phyloP scores from a whole-genome alignment of 2,888 invertebrate genomes.

The Lithophane socia region DNA sequence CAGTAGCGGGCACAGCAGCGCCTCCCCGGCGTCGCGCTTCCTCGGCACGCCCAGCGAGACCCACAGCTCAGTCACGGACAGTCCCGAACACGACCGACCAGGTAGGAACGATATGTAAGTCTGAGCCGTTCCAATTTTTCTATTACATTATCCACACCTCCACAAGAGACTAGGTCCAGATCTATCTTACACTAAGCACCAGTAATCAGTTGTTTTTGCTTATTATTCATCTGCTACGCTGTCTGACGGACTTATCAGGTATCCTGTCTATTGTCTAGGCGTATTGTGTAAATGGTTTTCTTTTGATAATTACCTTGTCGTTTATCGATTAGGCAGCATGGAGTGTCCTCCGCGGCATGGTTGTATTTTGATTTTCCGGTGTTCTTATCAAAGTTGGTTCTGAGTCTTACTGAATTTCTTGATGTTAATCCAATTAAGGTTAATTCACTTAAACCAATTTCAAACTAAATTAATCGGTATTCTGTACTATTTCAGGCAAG shows the following conservation, averaged over 20 bases:
- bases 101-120: conserved; percentile 91
- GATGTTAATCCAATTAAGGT: conserved; percentile 29
- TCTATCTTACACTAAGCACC: conserved; percentile 56
- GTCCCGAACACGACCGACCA: conserved; percentile 87
- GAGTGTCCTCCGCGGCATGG: conserved; percentile 70
- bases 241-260: conserved; percentile 38
- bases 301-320: conserved; percentile 34
- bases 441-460: not conserved
- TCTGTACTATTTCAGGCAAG: conserved; percentile 83
- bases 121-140: conserved; percentile 88
- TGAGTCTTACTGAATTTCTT: conserved; percentile 74
- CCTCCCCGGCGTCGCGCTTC: conserved; percentile 84
- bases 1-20: conserved; percentile 87
- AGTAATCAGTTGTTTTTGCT: conserved; percentile 50
- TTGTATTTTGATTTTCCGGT: conserved; percentile 60
- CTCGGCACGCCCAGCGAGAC: conserved; percentile 85
- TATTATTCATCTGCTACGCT: conserved; percentile 52
- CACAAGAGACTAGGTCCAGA: conserved; percentile 57
- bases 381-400: conserved; percentile 74
- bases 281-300: conserved; percentile 47
- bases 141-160: conserved; percentile 73
- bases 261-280: conserved; percentile 40
- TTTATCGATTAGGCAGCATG: conserved; percentile 66
- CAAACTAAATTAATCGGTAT: conserved; percentile 9
- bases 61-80: conserved; percentile 84